Evolutionary conservation across 2,797 vertebrate species (phyloP).

Genomic region (Tangara arthus): DNA sequence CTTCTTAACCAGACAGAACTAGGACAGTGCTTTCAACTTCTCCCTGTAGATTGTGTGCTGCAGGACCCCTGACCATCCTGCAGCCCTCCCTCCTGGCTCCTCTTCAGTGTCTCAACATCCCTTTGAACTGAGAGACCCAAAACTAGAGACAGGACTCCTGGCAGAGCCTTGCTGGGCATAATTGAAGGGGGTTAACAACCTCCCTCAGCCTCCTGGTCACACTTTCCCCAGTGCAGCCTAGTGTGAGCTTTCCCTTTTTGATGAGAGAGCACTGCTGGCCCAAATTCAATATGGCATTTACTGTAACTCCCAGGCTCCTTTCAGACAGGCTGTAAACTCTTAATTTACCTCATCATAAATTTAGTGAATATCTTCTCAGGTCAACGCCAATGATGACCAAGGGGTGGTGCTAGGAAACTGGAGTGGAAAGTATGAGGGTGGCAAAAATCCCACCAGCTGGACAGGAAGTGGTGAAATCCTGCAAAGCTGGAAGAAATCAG

Average conservation of each 20-base stretch:
- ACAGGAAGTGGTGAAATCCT: conserved; percentile 91
- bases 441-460: conserved; percentile 84
- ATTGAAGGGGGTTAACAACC: neutral
- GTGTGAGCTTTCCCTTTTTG: neutral
- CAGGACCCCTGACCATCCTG: neutral
- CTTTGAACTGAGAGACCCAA: neutral
- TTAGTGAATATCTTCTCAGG: conserved; percentile 66
- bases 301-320: neutral
- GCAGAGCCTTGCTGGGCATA: neutral
- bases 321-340: neutral
- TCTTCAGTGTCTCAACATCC: neutral
- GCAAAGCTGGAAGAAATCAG: conserved; percentile 81
- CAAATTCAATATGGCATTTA: neutral
- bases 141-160: neutral
- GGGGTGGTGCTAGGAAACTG: conserved; percentile 88
- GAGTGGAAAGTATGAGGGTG: conserved; percentile 81
- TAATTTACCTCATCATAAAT: neutral
- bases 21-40: neutral
- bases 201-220: neutral
- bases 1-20: neutral
- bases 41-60: neutral
- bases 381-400: conserved; percentile 87
- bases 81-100: neutral
- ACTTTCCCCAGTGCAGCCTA: neutral
- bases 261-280: neutral